A percentile compares a stretch with the other conserved stretches of the same genome.
phyloP scores from a whole-genome alignment of 2,888 invertebrate genomes.

The Biston betularia region DNA sequence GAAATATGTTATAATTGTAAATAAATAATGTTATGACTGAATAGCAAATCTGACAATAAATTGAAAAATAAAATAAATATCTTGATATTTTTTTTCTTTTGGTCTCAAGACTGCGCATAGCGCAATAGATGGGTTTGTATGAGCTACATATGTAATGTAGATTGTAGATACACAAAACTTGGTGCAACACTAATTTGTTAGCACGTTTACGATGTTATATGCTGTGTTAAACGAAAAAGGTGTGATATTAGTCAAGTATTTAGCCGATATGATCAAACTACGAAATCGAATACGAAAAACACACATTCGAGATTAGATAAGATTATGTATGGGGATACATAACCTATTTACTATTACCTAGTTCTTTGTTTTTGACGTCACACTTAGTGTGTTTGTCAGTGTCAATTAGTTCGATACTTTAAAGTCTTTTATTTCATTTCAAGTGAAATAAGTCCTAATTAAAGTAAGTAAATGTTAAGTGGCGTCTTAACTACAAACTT shows the following conservation, averaged over 20 bases:
- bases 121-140: too few relatives aligned
- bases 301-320: conserved; percentile 10
- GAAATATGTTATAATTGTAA: conserved; percentile 3
- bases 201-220: not conserved
- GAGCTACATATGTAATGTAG: too few relatives aligned
- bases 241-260: conserved; percentile 7
- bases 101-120: not conserved
- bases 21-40: conserved; percentile 24
- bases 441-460: too few relatives aligned
- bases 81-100: conserved; percentile 11
- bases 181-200: not conserved
- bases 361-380: not conserved
- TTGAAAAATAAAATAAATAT: conserved; percentile 21
- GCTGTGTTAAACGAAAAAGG: conserved; percentile 4
- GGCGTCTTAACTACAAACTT: too few relatives aligned
- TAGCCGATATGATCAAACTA: not conserved
- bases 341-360: not conserved
- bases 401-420: too few relatives aligned
- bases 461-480: too few relatives aligned
- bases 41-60: conserved; percentile 29
- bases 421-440: too few relatives aligned
- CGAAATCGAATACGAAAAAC: not conserved
- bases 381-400: too few relatives aligned
- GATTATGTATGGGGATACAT: not conserved
- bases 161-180: too few relatives aligned